Percentiles rank a stretch among this genome's conserved stretches.
phyloP scores from a whole-genome alignment of 2,888 invertebrate species.

The Clostera curtula region DNA sequence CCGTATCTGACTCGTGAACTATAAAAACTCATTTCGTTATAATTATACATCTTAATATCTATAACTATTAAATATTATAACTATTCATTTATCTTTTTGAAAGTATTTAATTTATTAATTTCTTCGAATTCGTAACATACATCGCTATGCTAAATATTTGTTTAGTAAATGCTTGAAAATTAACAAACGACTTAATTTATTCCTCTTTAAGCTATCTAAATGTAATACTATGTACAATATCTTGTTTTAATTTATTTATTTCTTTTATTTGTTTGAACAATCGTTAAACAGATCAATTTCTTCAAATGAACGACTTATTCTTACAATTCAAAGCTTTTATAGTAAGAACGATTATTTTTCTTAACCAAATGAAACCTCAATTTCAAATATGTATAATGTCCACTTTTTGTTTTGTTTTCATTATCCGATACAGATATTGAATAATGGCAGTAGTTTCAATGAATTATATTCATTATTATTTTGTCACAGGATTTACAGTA shows the following conservation, averaged over 20 bases:
- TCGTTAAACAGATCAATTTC: no score
- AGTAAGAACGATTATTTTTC: no score
- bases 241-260: slow-evolving; percentile 6
- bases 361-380: no score
- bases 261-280: background rate
- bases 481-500: no score
- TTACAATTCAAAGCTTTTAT: no score
- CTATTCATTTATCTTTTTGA: slow-evolving; percentile 33
- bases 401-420: no score
- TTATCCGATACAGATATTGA: no score
- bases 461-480: no score
- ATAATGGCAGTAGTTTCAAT: no score
- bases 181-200: slow-evolving; percentile 15
- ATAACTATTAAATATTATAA: no score
- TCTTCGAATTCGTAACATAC: slow-evolving; percentile 25
- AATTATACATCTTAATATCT: slow-evolving; percentile 18
- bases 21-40: slow-evolving; percentile 20
- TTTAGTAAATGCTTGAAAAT: slow-evolving; percentile 23
- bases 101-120: slow-evolving; percentile 38
- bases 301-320: no score
- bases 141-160: slow-evolving; percentile 22
- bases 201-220: slow-evolving; percentile 14
- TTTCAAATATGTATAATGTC: no score
- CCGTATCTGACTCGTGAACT: slow-evolving; percentile 33
- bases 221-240: slow-evolving; percentile 24